Percentiles rank a stretch among this genome's conserved stretches.
These are phyloP conservation scores for Labia minor DNA, from an alignment of 2,888 invertebrate species.

Conservation along the genomic window DNA sequence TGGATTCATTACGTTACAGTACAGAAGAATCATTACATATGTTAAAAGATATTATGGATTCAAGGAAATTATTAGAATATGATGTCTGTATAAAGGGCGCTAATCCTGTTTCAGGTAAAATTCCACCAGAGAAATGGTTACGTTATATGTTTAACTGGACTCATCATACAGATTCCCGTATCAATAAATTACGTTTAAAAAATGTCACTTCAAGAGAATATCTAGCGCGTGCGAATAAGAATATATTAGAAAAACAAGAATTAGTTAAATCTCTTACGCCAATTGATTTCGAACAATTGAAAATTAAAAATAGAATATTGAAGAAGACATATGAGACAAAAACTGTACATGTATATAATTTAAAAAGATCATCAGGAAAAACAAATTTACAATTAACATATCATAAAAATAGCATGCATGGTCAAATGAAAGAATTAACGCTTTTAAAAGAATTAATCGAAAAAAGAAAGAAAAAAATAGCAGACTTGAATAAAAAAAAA, in stretches of 20 bases:
- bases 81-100: neutral
- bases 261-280: neutral
- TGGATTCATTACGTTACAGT: neutral
- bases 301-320: neutral
- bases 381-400: neutral
- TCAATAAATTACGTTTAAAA: neutral
- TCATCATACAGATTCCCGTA: neutral
- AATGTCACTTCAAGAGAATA: neutral
- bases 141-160: neutral
- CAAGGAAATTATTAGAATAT: neutral
- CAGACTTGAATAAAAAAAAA: neutral
- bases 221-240: neutral
- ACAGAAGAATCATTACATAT: neutral
- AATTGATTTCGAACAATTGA: neutral
- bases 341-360: neutral
- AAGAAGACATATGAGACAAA: neutral
- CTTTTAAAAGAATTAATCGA: neutral
- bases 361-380: neutral
- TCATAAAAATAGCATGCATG: neutral
- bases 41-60: neutral
- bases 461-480: neutral
- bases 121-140: neutral
- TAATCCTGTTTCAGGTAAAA: neutral
- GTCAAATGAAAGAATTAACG: neutral
- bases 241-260: neutral